Evolutionary conservation across 2,797 vertebrate genomes (phyloP).

Genomic region (Centropyge bicolor): DNA sequence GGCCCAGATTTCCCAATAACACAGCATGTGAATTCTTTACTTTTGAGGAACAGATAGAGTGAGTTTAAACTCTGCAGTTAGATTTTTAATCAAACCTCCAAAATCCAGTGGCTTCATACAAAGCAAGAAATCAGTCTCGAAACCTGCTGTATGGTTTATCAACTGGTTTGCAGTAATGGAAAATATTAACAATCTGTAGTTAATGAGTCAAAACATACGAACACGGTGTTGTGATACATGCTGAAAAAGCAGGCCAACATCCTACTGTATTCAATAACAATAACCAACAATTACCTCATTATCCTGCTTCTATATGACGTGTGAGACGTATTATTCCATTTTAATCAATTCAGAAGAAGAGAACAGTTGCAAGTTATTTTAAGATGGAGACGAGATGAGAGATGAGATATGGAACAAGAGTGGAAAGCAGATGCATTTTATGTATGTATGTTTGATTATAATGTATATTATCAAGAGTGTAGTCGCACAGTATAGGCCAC

Average conservation of each 20-base stretch:
- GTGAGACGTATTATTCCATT: neutral
- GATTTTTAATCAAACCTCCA: neutral
- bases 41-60: neutral
- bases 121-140: neutral
- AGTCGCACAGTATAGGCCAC: neutral
- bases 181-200: neutral
- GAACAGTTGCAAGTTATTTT: neutral
- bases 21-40: neutral
- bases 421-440: neutral
- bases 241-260: neutral
- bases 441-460: neutral
- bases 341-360: neutral
- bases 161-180: neutral
- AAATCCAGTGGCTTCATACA: neutral
- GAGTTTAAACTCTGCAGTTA: neutral
- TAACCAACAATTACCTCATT: neutral
- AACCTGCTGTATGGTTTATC: neutral
- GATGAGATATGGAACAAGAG: neutral
- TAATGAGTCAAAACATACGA: neutral
- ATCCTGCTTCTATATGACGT: neutral
- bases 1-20: neutral
- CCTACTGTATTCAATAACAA: neutral
- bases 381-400: neutral
- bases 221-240: neutral
- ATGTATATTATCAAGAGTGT: neutral